Conservation (phyloP, 64 coral and sea anemone genomes). For the Acropora yongei region DNA sequence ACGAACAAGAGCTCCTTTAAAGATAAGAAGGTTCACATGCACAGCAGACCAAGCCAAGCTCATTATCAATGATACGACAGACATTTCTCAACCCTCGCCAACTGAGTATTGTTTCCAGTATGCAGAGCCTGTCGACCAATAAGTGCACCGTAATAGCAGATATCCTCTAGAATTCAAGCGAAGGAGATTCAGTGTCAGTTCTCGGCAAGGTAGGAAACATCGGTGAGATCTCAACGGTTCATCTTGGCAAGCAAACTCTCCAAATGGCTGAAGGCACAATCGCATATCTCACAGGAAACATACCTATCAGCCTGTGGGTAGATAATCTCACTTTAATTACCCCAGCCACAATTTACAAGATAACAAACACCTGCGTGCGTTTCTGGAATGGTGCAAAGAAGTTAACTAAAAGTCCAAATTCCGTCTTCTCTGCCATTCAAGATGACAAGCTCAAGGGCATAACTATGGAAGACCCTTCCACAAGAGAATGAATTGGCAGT, state of each 20-base stretch:
- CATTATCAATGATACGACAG: conserved; percentile 35
- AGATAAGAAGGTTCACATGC: conserved; percentile 35
- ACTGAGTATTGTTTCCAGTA: conserved; percentile 60
- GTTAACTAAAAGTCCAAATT: conserved; percentile 37
- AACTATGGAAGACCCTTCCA: too few species aligned
- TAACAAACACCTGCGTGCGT: conserved; percentile 27
- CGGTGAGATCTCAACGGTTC: conserved; percentile 10
- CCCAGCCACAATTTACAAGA: conserved; percentile 1
- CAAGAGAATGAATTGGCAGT: too few species aligned
- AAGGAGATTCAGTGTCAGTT: conserved; percentile 37
- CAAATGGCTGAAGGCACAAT: conserved; percentile 42
- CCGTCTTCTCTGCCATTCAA: not conserved
- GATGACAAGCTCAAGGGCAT: too few species aligned
- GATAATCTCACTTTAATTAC: not conserved
- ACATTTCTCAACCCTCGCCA: conserved; percentile 37
- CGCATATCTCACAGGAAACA: conserved; percentile 48
- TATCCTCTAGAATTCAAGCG: conserved; percentile 48
- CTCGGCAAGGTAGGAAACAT: conserved; percentile 31
- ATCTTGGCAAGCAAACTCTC: not conserved
- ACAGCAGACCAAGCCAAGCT: conserved; percentile 39
- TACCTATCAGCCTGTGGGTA: conserved; percentile 59
- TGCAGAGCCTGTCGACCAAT: not conserved
- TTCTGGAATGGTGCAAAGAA: conserved; percentile 47
- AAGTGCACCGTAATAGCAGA: conserved; percentile 55
- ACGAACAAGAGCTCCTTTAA: conserved; percentile 37